Evolutionary conservation across 2,888 invertebrate genomes (phyloP).

Genomic region (Pharmacophagus antenor): DNA sequence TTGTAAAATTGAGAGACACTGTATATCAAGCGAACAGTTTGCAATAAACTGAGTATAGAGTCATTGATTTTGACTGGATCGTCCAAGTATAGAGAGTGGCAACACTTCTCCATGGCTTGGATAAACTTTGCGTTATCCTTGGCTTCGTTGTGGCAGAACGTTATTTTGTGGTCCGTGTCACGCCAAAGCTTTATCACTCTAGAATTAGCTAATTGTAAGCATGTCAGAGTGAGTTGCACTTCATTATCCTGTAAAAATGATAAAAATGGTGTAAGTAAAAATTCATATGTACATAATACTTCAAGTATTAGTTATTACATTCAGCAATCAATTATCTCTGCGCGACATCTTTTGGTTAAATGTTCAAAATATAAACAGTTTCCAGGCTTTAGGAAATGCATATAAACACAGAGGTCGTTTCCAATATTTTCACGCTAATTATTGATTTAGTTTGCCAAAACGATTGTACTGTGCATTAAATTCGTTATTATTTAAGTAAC

Average conservation of each 20-base stretch:
- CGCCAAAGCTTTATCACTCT: conserved; percentile 91
- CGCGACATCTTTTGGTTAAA: not conserved
- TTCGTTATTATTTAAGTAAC: not conserved
- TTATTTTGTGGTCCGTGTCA: conserved; percentile 93
- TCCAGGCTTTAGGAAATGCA: not conserved
- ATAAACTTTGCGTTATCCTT: conserved; percentile 98
- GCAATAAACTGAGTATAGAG: conserved; percentile 92
- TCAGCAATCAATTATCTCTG: not conserved
- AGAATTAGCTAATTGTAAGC: conserved; percentile 88
- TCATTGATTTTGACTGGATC: conserved; percentile 96
- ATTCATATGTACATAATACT: not conserved
- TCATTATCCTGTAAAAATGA: conserved; percentile 77
- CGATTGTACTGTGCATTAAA: not conserved
- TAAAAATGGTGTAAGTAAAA: not conserved
- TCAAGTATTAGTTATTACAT: not conserved
- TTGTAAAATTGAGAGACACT: conserved; percentile 98
- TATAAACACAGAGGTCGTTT: not conserved
- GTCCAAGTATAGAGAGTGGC: conserved; percentile 94
- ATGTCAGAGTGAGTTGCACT: conserved; percentile 88
- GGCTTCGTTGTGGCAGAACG: conserved; percentile 96
- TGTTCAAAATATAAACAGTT: not conserved
- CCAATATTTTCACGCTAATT: no score
- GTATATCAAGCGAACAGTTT: conserved; percentile 95
- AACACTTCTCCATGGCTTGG: conserved; percentile 93
- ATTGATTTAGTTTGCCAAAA: not conserved